Evolutionary conservation across 1,140 invertebrate species (phyloP), one percentile per base, ranked within the genome.

Genomic region (Pseudomyrmex gracilis): DNA sequence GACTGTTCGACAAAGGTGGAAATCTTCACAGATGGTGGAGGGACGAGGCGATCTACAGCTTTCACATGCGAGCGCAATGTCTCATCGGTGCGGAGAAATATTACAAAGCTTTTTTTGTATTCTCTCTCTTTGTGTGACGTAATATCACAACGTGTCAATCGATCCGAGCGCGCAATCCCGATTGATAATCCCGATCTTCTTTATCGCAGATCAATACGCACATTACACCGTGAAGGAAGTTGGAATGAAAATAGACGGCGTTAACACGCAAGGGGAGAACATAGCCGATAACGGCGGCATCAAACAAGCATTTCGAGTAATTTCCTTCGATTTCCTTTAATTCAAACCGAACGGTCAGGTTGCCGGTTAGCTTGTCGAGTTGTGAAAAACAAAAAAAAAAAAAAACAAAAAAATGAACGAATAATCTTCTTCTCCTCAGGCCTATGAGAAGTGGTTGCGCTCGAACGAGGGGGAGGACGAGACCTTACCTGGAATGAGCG

Each of bases 281-380:
- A 98, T 98, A 77, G 98, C 98, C 1, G 98, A 98, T 90, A 98
- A 98, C 93, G 98, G 98, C 5, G 98, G 98, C 9, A 95, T 98
- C 20, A 98, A 98, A 84, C 97, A 98, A 92, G 96, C 97, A 3
- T 98, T 97, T 90, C 95, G 95, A 90, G 97, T 97, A 94, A 94
- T 71, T 74, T 49, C 9, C 1, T 34, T 20, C 10, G 34, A 43
- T 2, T 51, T 9, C n/a, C 13, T 43, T 13, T 45, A 24, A 61
- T 8, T 45, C 47, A 17, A 55, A 22, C 12, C 34, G 7, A 34
- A 34, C 34, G 7, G 34, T 34, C 7, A 0, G 5, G 4, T 34
- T 34, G 4, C 7, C 5, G 0, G 34, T 34, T 34, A 0, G 5
- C 34, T 34, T 34, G 4, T 34, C 5, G 0, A 34, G 1, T 34